Base-by-base conservation (phyloP, 2,888 invertebrate species). In the Labia minor region DNA sequence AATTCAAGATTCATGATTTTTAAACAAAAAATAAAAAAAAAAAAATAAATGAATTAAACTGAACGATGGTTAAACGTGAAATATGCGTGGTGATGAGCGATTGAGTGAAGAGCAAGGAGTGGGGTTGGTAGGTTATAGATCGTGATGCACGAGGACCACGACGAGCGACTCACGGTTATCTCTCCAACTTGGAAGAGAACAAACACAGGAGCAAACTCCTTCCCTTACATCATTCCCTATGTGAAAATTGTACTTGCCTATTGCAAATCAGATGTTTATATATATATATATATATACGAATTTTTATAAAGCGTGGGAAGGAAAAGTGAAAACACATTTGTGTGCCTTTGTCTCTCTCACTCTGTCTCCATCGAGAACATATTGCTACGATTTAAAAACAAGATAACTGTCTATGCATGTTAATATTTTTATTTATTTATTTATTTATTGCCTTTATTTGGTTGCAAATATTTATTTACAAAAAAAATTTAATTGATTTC, bases 111-210 rank as follows among this genome's bases (percentile, higher is more conserved):
- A n/a, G n/a, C n/a, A n/a, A n/a, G n/a, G n/a, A n/a, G n/a, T n/a
- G n/a, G n/a, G n/a, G n/a, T n/a, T n/a, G n/a, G n/a, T n/a, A n/a
- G n/a, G n/a, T n/a, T n/a, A n/a, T n/a, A n/a, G n/a, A n/a, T 49
- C 49, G 49, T 49, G 49, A 49, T 11, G 49, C 49, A 49, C 49
- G 49, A 49, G 49, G 49, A 49, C 49, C 49, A 49, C 49, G 49
- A 49, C 49, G n/a, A 26, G 26, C 26, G 33, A 6, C 33, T 11
- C 49, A 49, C 49, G 49, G 49, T 49, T 49, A 49, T 49, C 49
- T 49, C 49, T 49, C 2, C 49, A 8, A 16, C 3, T n/a, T n/a
- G n/a, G n/a, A n/a, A n/a, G n/a, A n/a, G 49, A 49, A 49, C 3
- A 4, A 49, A 49, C 49, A 49, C 49, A 49, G 49, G 49, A 49